A percentile compares a stretch with the other conserved stretches of the same genome.
Evolutionary conservation across 2,113 vertebrate species (phyloP).

Genomic region (Brevimyrus niger): DNA sequence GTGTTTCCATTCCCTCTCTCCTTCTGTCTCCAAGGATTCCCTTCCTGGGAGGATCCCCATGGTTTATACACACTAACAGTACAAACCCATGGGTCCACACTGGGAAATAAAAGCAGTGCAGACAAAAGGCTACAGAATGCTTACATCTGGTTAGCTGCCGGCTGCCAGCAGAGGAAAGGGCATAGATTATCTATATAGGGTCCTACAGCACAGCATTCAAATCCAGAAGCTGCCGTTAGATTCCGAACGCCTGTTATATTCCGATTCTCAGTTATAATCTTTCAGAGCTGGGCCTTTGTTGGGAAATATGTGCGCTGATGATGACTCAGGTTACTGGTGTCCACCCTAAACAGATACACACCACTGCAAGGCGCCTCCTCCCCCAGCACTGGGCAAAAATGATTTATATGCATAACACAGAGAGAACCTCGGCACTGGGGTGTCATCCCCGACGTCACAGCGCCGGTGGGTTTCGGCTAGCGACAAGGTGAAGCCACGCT

Average conservation of each 20-base stretch:
- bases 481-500: neutral
- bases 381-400: neutral
- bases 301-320: neutral
- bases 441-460: neutral
- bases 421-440: neutral
- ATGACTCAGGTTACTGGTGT: neutral
- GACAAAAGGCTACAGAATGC: neutral
- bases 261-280: neutral
- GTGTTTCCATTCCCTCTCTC: neutral
- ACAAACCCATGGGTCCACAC: neutral
- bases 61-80: neutral
- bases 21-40: neutral
- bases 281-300: neutral
- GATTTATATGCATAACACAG: neutral
- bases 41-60: neutral
- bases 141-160: neutral
- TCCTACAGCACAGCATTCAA: neutral
- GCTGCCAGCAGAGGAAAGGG: neutral
- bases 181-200: neutral
- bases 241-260: neutral
- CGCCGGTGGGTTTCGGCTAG: neutral
- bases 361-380: neutral
- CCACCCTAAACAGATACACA: neutral
- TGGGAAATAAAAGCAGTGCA: neutral
- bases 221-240: neutral